Evolutionary conservation across 2,113 vertebrate species (phyloP).

Genomic region (Copsychus sechellarum): DNA sequence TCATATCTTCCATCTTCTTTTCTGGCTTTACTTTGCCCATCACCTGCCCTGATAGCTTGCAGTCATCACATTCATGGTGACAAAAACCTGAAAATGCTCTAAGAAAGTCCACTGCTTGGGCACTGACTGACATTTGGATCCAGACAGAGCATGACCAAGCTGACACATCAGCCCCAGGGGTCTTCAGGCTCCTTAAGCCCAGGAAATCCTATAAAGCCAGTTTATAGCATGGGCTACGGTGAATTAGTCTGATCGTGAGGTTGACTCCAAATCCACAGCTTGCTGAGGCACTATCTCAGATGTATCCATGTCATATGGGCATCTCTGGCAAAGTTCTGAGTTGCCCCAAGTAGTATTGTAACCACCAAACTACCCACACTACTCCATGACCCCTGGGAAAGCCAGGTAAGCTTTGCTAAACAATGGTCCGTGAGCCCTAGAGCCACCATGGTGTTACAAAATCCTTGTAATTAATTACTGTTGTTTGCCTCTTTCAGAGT

Average conservation of each 20-base stretch:
- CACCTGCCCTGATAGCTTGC: not conserved
- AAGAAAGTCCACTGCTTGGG: not conserved
- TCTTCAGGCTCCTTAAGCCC: not conserved
- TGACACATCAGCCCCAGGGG: not conserved
- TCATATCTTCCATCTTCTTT: not conserved
- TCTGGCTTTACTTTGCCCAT: not conserved
- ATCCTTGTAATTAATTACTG: not conserved
- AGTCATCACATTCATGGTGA: not conserved
- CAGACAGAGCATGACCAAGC: fast-evolving
- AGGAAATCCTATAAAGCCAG: not conserved
- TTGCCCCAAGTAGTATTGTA: not conserved
- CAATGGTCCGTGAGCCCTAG: not conserved
- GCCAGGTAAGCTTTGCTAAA: not conserved
- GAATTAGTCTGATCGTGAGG: not conserved
- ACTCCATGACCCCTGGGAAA: not conserved
- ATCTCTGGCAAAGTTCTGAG: not conserved
- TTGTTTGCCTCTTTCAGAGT: not conserved
- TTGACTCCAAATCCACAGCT: not conserved
- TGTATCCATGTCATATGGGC: not conserved
- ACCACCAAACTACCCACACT: not conserved
- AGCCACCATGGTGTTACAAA: not conserved
- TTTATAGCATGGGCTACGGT: not conserved
- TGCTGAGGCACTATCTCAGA: not conserved
- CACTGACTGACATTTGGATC: not conserved
- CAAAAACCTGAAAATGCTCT: not conserved